Evolutionary conservation across 2,797 vertebrate species (phyloP).

Genomic region (Enteromius argenteus): DNA sequence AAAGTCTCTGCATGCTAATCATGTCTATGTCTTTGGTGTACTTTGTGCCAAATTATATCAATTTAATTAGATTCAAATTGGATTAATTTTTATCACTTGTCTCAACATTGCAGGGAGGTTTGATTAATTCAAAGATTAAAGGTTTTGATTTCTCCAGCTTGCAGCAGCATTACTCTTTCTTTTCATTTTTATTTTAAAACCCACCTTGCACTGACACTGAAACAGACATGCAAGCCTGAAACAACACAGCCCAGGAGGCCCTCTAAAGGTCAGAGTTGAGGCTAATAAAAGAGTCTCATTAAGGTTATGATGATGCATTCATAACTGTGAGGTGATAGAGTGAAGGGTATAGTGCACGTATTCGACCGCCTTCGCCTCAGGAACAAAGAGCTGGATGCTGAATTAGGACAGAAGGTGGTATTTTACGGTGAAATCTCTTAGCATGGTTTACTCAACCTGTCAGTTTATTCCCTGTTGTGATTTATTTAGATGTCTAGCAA

Average conservation of each 20-base stretch:
- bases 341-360: constrained; percentile 25
- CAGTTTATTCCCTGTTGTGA: background rate
- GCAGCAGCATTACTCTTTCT: background rate
- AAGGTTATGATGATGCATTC: background rate
- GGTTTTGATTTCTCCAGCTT: background rate
- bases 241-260: background rate
- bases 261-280: constrained; percentile 42
- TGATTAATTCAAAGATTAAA: background rate
- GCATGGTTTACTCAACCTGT: background rate
- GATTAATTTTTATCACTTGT: background rate
- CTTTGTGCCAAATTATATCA: background rate
- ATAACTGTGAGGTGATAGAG: constrained; percentile 20
- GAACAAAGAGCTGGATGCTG: constrained; percentile 43
- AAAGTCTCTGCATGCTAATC: background rate
- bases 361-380: background rate
- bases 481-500: background rate
- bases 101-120: background rate
- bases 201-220: constrained; percentile 2
- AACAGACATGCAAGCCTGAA: background rate
- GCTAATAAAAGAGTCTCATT: constrained; percentile 29
- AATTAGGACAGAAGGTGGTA: constrained; percentile 48
- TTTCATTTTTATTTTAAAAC: background rate
- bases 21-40: background rate
- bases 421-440: background rate
- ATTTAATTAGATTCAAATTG: background rate